Evolutionary conservation across 2,888 invertebrate genomes (phyloP), one percentile per base, ranked within the genome.

Genomic region (Trachelus stipa): DNA sequence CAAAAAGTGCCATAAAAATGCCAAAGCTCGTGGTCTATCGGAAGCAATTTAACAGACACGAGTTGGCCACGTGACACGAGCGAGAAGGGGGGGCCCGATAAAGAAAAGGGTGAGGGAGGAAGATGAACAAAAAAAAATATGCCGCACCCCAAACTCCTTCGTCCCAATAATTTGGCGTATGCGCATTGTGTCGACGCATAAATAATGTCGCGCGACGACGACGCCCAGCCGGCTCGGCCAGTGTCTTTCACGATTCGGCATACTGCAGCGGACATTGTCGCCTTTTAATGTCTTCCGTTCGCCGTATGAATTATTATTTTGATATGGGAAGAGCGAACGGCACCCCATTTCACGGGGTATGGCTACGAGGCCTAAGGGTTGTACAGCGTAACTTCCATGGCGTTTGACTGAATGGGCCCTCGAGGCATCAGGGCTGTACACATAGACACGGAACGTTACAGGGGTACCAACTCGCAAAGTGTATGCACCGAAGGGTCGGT

Each of bases 11-110:
- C 76, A 71, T 79, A 78, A 79, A 78, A 84, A 85, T 85, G 86
- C 82, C 84, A 81, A 79, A 82, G 75, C 80, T 83, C 76, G 79
- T 79, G 81, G 82, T 79, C 81, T 86, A 87, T 87, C 86, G 87
- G 88, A 88, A 88, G 85, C 85, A 86, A 88, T 89, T 88, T 87
- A 88, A 85, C 84, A 82, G 87, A 80, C 71, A 34, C 71, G 71
- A 71, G 31, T 71, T 23, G 33, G 71, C 71, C 71, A 34, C 71
- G 71, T 78, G 85, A 79, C 87, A 87, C 87, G 88, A 87, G 85
- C 87, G 40, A 56, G 79, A 6, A 3, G 56, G 35, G 35, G 9
- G 56, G 34, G 9, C 15, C 40, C 23, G 23, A 6, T 23, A 56
- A 23, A 56, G 23, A 56, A 56, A 56, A 56, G 56, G 23, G 9